Evolutionary conservation across 2,797 vertebrate genomes (phyloP).

Genomic region (Nannoperca obscura): DNA sequence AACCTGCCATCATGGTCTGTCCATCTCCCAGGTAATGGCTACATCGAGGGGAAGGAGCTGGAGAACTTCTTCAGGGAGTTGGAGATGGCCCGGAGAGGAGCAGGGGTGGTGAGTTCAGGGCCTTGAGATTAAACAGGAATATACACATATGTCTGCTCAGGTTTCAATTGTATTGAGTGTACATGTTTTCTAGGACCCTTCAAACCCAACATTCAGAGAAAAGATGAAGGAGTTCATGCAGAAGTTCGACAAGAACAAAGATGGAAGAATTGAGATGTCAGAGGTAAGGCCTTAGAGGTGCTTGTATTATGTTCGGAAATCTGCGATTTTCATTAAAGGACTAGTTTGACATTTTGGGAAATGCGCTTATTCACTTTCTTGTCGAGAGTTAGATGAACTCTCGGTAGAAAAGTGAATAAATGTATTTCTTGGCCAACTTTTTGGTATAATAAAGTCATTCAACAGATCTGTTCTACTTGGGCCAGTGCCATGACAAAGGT

Average conservation of each 20-base stretch:
- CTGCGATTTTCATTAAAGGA: neutral
- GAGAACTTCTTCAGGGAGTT: slow-evolving; percentile 97
- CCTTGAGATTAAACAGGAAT: neutral
- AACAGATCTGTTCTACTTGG: neutral
- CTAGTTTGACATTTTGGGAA: neutral
- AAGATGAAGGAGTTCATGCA: slow-evolving; percentile 98
- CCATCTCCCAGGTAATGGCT: slow-evolving; percentile 91
- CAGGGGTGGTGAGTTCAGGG: slow-evolving; percentile 91
- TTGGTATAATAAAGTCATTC: neutral
- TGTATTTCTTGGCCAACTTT: neutral
- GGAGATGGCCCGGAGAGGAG: slow-evolving; percentile 92
- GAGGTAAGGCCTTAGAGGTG: slow-evolving; percentile 86
- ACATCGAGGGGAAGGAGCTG: slow-evolving; percentile 97
- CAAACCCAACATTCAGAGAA: slow-evolving; percentile 90
- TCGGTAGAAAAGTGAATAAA: neutral
- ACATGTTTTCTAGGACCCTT: slow-evolving; percentile 83
- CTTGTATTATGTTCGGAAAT: neutral
- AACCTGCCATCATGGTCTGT: slow-evolving; percentile 2
- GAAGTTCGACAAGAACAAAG: slow-evolving; percentile 97
- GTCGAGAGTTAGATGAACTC: no score
- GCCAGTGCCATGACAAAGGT: neutral
- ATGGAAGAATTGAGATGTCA: slow-evolving; percentile 97
- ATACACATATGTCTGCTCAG: neutral
- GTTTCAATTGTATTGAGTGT: slow-evolving; percentile 7
- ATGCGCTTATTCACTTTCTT: neutral